Conservation (phyloP, 1,140 invertebrate species). For the Calosoma granatense region DNA sequence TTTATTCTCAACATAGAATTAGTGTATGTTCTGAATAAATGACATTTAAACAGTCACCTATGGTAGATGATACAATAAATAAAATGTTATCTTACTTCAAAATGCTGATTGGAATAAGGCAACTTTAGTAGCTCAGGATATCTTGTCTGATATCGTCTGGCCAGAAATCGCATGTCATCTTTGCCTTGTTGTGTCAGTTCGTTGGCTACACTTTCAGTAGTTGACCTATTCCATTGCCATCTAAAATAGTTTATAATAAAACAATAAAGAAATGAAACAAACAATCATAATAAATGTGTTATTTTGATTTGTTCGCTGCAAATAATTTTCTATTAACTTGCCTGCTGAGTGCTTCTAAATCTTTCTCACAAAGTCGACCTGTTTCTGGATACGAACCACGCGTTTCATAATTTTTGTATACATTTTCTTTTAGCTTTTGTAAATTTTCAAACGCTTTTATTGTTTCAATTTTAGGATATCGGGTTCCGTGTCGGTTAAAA, state of each 20-base stretch:
- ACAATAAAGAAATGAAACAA: constrained; percentile 2
- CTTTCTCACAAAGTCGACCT: constrained; percentile 44
- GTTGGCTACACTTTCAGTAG: constrained; percentile 42
- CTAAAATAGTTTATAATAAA: constrained; percentile 15
- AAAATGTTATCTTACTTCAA: background rate
- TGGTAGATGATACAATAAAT: no score
- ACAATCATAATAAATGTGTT: constrained; percentile 6
- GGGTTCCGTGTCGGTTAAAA: constrained; percentile 50
- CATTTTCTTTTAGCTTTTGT: constrained; percentile 40
- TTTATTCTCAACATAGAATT: no score
- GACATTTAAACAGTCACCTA: no score
- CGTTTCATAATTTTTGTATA: constrained; percentile 46
- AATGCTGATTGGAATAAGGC: constrained; percentile 21
- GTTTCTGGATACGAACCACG: constrained; percentile 27
- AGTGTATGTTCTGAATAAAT: no score
- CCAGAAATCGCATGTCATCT: constrained; percentile 46
- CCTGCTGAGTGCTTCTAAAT: constrained; percentile 43
- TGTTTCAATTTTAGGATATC: constrained; percentile 42
- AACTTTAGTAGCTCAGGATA: constrained; percentile 42
- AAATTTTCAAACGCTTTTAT: constrained; percentile 42
- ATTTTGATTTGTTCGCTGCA: constrained; percentile 2
- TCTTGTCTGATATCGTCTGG: constrained; percentile 44
- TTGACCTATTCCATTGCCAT: constrained; percentile 48
- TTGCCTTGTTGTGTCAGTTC: constrained; percentile 47
- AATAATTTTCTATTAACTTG: constrained; percentile 14